Base-by-base conservation (phyloP, 2,113 vertebrate genomes). In the Heliornis fulica region DNA sequence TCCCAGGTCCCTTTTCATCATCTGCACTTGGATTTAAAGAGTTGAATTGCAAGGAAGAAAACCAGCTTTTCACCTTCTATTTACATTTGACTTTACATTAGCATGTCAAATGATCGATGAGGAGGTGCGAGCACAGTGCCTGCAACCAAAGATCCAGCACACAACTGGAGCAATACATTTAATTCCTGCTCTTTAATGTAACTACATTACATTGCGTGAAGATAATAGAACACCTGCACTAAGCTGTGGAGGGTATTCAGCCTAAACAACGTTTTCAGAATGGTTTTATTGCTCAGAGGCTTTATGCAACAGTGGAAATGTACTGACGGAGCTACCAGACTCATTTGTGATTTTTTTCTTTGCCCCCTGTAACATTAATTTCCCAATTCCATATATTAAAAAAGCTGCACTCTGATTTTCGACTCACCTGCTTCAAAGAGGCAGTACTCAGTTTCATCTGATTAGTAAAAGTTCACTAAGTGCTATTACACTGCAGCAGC, bases 1-100 rank as follows among this genome's bases (percentile, higher is more conserved):
- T 90, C 83, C 83, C 56, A 56, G 36, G n/a, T 94, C 43, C 43
- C 36, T 79, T 96, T 95, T 94, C 75, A 69, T 94, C 82, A 83
- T 95, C 69, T 87, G 53, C 32, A 19, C 34, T 51, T 90, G 83
- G 79, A 90, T 94, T 79, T 76, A 94, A 96, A 56, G 50, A 89
- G 66, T 72, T 66, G 40, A 65, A 91, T 71, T 84, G 9, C 83
- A 87, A 81, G 21, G 56, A 78, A 63, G 63, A 71, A 56, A 66
- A 72, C 7, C 13, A 78, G 65, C 50, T 84, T 79, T 87, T 38
- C 15, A 43, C 17, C 34, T 61, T 65, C 40, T 82, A 32, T 92
- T 74, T 94, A 79, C 31, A 57, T 59, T 68, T 87, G 41, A 46
- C 36, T 96, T 89, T 61, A 83, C 38, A 31, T 68, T 83, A 87